Conservation (phyloP, 2,888 invertebrate species). For the Brachypalpus laphriformis region DNA sequence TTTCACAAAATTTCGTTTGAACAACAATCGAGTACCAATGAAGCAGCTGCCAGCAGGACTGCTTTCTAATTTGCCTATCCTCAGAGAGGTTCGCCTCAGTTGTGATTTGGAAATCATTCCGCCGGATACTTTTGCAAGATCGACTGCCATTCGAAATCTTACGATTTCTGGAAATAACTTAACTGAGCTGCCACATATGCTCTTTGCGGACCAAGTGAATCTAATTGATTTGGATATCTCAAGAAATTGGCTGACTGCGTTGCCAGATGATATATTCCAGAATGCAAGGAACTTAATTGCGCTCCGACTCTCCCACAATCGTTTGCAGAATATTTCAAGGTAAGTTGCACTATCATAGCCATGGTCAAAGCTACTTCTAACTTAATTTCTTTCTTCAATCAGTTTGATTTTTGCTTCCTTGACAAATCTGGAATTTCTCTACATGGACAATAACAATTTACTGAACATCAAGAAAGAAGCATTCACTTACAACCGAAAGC, state of each 20-base stretch:
- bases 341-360: conserved; percentile 80
- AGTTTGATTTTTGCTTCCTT: conserved; percentile 82
- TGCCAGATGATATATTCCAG: conserved; percentile 86
- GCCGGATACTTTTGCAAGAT: conserved; percentile 86
- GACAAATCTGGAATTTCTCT: conserved; percentile 83
- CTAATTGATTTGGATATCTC: conserved; percentile 87
- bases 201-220: conserved; percentile 86
- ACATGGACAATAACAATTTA: conserved; percentile 84
- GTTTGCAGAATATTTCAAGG: conserved; percentile 85
- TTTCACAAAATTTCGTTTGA: conserved; percentile 84
- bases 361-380: conserved; percentile 4
- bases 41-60: conserved; percentile 85
- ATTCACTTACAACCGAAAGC: conserved; percentile 84
- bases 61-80: conserved; percentile 85
- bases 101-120: conserved; percentile 85
- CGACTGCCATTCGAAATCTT: conserved; percentile 85
- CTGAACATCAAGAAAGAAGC: conserved; percentile 82
- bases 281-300: conserved; percentile 84
- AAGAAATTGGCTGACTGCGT: conserved; percentile 85
- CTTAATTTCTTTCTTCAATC: conserved; percentile 62
- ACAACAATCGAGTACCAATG: conserved; percentile 85
- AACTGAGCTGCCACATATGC: conserved; percentile 84
- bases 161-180: conserved; percentile 86
- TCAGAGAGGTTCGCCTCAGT: conserved; percentile 85
- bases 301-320: conserved; percentile 87